Base-by-base conservation (phyloP, 2,797 vertebrate species). In the Streptopelia turtur region DNA sequence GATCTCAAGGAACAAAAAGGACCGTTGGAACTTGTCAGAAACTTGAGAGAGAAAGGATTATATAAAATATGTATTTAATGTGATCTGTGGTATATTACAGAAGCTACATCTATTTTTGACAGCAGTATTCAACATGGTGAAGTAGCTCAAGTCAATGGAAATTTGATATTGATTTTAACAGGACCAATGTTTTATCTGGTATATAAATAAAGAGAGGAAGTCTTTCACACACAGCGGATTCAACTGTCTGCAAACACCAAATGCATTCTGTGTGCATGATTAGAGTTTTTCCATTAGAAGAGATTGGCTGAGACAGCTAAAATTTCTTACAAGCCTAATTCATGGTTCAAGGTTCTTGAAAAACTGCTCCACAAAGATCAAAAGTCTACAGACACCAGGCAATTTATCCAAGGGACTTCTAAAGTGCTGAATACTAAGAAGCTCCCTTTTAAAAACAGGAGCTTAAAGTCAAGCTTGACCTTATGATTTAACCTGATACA, bases 351-450 rank as follows among this genome's bases (percentile, higher is more conserved):
- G 17, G 31, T 84, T 93, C 77, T 83, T 83, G 87, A 81, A 95
- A 89, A 91, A 64, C 65, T 72, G 22, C n/a, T 83, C 31, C 55
- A 55, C 4, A 4, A 65, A 93, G 76, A 91, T 91, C 79, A 87
- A 60, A 85, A 91, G n/a, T 71, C 89, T 80, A 6, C 39, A 64
- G 76, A 74, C 49, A 80, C 14, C 53, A 80, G 31, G 18, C 33
- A 61, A 6, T 83, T 95, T 95, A 81, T 90, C 68, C 61, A 69
- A 90, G 71, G 69, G 21, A 53, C 65, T 91, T 89, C 56, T 65
- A 13, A 91, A 86, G 14, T 57, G 39, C 68, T 27, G 45, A 80
- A 57, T 70, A 64, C 18, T 71, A 78, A 87, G 41, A 20, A 81
- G 41, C 27, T 75, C 55, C 10, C 16, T 85, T 93, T 85, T 83